phyloP scores from a whole-genome alignment of 37 sponge, comb jelly and placozoan species.

The Agelas oroides region DNA sequence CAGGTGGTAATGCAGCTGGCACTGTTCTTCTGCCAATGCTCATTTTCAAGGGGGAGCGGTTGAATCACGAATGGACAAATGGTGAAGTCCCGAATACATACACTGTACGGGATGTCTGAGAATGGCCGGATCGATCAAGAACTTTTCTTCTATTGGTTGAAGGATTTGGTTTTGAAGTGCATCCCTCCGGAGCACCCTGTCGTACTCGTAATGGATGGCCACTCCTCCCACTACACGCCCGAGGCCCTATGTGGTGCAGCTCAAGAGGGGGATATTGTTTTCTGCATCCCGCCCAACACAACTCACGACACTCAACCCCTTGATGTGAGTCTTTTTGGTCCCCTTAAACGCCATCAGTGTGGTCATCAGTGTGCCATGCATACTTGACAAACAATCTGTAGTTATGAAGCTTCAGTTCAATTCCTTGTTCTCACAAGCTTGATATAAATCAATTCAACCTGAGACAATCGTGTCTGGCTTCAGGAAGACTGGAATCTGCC shows the following conservation, averaged over 20 bases:
- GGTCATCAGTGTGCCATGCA: too few species aligned
- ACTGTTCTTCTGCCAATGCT: constrained; percentile 20
- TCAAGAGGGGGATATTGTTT: not conserved
- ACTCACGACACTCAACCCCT: not conserved
- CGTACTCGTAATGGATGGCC: constrained; percentile 43
- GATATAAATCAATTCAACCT: not conserved
- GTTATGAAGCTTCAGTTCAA: not conserved
- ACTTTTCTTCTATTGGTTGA: constrained; percentile 41
- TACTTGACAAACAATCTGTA: too few species aligned
- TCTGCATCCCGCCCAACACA: not conserved
- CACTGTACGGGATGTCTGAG: constrained; percentile 30
- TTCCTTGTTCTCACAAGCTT: not conserved
- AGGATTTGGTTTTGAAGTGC: constrained; percentile 6
- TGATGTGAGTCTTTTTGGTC: constrained; percentile 3
- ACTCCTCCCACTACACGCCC: constrained; percentile 37
- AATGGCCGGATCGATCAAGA: constrained; percentile 38
- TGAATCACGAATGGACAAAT: constrained; percentile 7
- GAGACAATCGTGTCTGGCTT: too few species aligned
- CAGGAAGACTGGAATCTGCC: too few species aligned
- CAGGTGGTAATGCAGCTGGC: constrained; percentile 42
- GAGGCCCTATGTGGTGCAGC: not conserved
- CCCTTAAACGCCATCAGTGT: not conserved
- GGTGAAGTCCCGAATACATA: constrained; percentile 48
- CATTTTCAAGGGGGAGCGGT: constrained; percentile 15
- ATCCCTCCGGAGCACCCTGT: constrained; percentile 39